phyloP scores from a whole-genome alignment of 2,113 vertebrate genomes.

The Nothobranchius furzeri region DNA sequence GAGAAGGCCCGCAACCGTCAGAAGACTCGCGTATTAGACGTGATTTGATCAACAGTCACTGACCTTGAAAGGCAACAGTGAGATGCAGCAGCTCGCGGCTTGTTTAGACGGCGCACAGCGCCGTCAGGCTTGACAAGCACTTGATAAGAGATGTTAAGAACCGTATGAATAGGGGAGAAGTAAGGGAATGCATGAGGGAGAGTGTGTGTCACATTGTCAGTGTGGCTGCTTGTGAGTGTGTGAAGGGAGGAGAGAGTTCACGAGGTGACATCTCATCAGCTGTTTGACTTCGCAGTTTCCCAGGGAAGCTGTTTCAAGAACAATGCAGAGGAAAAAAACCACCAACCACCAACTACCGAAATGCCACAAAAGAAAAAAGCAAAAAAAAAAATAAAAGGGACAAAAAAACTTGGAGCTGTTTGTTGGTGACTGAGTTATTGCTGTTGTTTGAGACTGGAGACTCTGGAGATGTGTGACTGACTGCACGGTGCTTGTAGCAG shows the following conservation, averaged over 20 bases:
- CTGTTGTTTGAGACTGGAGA: constrained; percentile 49
- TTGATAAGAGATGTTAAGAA: constrained; percentile 55
- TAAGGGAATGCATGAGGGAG: constrained; percentile 38
- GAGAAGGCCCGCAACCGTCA: constrained; percentile 25
- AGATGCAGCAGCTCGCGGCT: constrained; percentile 36
- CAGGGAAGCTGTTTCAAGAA: constrained; percentile 66
- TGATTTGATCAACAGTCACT: constrained; percentile 53
- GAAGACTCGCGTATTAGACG: constrained; percentile 36
- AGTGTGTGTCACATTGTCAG: constrained; percentile 46
- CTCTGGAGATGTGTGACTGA: constrained; percentile 54
- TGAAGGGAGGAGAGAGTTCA: constrained; percentile 66
- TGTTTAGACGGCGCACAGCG: constrained; percentile 59
- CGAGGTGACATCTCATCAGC: constrained; percentile 73
- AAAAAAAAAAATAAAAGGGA: background rate
- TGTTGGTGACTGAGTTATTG: constrained; percentile 67
- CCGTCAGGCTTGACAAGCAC: constrained; percentile 52
- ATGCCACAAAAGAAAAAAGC: constrained; percentile 47
- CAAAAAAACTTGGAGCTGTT: background rate
- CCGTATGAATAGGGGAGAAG: constrained; percentile 19
- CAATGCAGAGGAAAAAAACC: constrained; percentile 60
- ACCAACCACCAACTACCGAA: constrained; percentile 61
- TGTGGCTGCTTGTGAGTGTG: constrained; percentile 61
- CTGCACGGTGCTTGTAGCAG: constrained; percentile 49
- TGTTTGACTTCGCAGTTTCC: constrained; percentile 78
- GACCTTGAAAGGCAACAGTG: constrained; percentile 46